phyloP scores from a whole-genome alignment of 2,888 invertebrate genomes.

The Entomobrya proxima region DNA sequence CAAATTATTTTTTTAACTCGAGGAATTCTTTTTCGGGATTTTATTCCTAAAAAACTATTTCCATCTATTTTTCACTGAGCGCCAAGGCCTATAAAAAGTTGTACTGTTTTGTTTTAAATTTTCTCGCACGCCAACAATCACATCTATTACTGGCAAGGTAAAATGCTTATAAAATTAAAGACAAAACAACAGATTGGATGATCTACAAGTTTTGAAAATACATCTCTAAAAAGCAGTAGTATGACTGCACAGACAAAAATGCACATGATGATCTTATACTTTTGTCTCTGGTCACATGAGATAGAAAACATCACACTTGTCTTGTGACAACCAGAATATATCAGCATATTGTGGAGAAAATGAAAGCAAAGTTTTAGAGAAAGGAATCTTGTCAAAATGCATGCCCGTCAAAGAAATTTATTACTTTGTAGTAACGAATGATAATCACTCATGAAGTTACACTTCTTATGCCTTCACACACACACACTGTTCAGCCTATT shows the following conservation, averaged over 20 bases:
- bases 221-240: not conserved
- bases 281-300: not conserved
- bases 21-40: not conserved
- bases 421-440: not conserved
- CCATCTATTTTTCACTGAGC: not conserved
- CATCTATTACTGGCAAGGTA: too few relatives aligned
- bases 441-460: constrained; percentile 13
- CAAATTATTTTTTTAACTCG: constrained; percentile 32
- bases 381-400: constrained; percentile 5
- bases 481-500: not conserved
- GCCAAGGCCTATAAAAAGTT: not conserved
- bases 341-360: not conserved
- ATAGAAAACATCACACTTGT: not conserved
- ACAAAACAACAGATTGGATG: too few relatives aligned
- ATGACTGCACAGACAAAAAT: not conserved
- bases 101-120: not conserved
- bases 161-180: too few relatives aligned
- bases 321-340: constrained; percentile 6
- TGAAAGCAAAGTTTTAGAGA: not conserved
- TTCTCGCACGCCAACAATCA: too few relatives aligned
- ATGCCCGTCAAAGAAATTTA: constrained; percentile 21
- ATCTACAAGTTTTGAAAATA: too few relatives aligned
- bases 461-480: too few relatives aligned
- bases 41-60: not conserved
- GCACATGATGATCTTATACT: not conserved